These are phyloP conservation scores for Athetis lepigone DNA, from an alignment of 2,888 invertebrate species.

Conservation along the genomic window DNA sequence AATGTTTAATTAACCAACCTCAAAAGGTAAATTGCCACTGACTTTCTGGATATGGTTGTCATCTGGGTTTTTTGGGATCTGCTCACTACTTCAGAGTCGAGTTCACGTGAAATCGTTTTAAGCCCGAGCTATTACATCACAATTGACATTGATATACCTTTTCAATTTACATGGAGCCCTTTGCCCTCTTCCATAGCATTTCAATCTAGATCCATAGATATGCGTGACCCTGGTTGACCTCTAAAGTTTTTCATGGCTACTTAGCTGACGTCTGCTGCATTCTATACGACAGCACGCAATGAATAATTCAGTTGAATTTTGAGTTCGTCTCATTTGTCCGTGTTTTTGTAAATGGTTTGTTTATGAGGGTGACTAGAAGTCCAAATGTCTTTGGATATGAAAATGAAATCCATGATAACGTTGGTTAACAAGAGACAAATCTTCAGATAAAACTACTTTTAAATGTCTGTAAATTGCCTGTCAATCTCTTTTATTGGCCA, in stretches of 20 bases:
- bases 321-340: conserved; percentile 50
- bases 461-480: conserved; percentile 12
- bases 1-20: too few relatives aligned
- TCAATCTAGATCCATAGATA: conserved; percentile 53
- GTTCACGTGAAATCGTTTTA: too few relatives aligned
- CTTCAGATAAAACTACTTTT: too few relatives aligned
- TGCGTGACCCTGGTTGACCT: conserved; percentile 52
- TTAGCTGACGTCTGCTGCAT: conserved; percentile 35
- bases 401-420: not conserved
- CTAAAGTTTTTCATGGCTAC: conserved; percentile 37
- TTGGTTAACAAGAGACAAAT: not conserved
- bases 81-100: too few relatives aligned
- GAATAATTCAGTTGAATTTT: conserved; percentile 65
- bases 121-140: not conserved
- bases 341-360: conserved; percentile 20
- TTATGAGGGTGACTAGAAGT: conserved; percentile 7
- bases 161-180: not conserved
- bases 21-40: too few relatives aligned
- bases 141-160: conserved; percentile 23
- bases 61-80: too few relatives aligned
- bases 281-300: conserved; percentile 44
- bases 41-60: too few relatives aligned
- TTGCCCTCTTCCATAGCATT: not conserved
- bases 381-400: not conserved
- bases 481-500: conserved; percentile 36